Evolutionary conservation across 2,888 invertebrate species (phyloP).

Genomic region (Heliconius sara): DNA sequence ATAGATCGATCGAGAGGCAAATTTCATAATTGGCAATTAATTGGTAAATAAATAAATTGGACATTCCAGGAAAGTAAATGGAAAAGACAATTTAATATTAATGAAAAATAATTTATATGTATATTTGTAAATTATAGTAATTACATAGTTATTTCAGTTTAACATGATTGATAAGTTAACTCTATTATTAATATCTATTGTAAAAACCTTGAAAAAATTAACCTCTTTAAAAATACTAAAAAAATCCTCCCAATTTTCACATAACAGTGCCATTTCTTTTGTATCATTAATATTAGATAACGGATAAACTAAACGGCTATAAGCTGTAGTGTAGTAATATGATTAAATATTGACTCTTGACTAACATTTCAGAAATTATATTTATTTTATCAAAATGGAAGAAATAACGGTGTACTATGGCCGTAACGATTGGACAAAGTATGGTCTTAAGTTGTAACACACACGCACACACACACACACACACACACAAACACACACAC

Average conservation of each 20-base stretch:
- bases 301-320: background rate
- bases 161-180: background rate
- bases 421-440: no score
- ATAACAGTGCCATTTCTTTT: background rate
- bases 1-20: background rate
- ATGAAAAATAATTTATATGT: background rate
- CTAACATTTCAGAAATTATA: background rate
- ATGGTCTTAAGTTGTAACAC: no score
- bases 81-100: background rate
- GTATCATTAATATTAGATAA: background rate
- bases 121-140: background rate
- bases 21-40: background rate
- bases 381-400: background rate
- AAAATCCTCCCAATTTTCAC: background rate
- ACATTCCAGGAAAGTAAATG: background rate
- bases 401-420: background rate
- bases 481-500: no score
- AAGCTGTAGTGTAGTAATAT: conserved; percentile 1
- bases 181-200: background rate
- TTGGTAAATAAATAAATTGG: background rate
- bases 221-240: background rate
- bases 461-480: no score
- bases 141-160: conserved; percentile 5
- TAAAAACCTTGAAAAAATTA: no score
- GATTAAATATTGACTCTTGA: background rate